Evolutionary conservation across 2,888 invertebrate genomes (phyloP), one percentile per base, ranked within the genome.

Genomic region (Ochropleura leucogaster): DNA sequence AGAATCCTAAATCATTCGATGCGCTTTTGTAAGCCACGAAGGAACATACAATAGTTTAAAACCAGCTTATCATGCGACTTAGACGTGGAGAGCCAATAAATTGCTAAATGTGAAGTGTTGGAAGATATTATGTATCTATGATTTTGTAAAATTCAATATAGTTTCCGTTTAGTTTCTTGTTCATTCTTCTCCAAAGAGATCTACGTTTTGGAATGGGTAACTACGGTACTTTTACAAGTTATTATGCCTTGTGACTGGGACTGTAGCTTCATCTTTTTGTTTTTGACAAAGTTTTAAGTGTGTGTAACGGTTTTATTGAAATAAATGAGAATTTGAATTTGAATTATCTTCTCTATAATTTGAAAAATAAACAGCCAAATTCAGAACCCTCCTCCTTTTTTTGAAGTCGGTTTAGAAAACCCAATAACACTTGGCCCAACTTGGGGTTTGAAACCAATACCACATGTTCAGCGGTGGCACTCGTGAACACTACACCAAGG

Each of bases 81-180:
- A 3, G 71, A 71, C 46, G 9, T 42, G 51, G 8, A 77, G 47
- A 78, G 57, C 59, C 59, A 59, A 71, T 77, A 77, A 60, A 78
- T 64, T 30, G n/a, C 53, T 30, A 78, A 47, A 53, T 65, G 59
- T 78, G 47, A 60, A n/a, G 51, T 59, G 64, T 59, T 72, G 53
- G 64, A 51, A 72, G 46, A 78, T 78, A 12, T 47, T 47, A 46
- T 12, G 42, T 53, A 53, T 18, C n/a, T n/a, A 53, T 12, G 47
- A 47, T 47, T 47, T 47, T 47, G 47, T 47, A 46, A 46, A 30
- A 30, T 30, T 30, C 46, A 46, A 46, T 46, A 46, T 1, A 30
- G 30, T 30, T 30, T 30, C 30, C 30, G 30, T 30, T 30, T 30
- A 30, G 30, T 46, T 46, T 46, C 12, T 46, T 46, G 46, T 46